These are phyloP conservation scores for Strix occidentalis DNA, from an alignment of 2,797 vertebrate species.

Conservation along the genomic window DNA sequence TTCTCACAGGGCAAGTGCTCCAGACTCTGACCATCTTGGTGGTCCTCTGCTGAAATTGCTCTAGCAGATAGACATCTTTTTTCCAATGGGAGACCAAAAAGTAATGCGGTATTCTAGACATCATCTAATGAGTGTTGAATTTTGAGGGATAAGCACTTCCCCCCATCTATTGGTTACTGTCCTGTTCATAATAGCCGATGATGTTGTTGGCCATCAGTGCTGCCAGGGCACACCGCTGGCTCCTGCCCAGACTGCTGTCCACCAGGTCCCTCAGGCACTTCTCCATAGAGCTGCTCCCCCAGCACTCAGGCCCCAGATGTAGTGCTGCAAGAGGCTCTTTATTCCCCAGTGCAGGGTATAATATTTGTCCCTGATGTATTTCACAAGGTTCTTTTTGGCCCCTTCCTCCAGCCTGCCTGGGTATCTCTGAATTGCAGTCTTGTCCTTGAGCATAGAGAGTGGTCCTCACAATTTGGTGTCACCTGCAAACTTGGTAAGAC, in stretches of 20 bases:
- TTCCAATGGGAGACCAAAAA: not conserved
- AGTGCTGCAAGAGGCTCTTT: not conserved
- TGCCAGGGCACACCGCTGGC: not conserved
- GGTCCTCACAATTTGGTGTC: not conserved
- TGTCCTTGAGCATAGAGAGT: fast-evolving
- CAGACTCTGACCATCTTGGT: not conserved
- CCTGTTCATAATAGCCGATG: fast-evolving
- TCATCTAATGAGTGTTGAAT: not conserved
- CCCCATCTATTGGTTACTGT: not conserved
- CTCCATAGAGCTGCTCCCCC: not conserved
- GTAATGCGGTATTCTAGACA: not conserved
- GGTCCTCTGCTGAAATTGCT: not conserved
- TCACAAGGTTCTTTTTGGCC: not conserved
- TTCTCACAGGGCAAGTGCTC: not conserved
- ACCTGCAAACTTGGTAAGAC: not conserved
- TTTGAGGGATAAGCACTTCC: not conserved
- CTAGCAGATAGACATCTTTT: not conserved
- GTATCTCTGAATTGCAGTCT: not conserved
- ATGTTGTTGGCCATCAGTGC: too few relatives aligned
- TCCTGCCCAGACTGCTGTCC: not conserved
- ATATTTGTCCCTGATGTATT: not conserved
- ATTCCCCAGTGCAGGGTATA: not conserved
- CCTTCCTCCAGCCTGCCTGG: not conserved
- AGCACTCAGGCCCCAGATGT: not conserved
- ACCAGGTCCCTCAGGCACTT: not conserved